Evolutionary conservation across 2,888 invertebrate genomes (phyloP).

Genomic region (Eretmocerus hayati): DNA sequence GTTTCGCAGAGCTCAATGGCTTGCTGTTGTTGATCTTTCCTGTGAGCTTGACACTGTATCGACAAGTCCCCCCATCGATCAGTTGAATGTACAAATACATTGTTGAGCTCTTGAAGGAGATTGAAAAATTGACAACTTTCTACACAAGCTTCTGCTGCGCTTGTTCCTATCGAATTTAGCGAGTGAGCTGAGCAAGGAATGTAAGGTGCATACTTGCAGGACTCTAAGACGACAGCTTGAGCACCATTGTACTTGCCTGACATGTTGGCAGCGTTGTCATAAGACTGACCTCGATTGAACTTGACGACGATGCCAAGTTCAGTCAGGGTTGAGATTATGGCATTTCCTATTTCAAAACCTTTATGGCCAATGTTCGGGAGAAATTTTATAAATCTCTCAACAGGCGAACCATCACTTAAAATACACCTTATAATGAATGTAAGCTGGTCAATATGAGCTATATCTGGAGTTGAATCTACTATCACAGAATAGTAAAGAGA

Average conservation of each 20-base stretch:
- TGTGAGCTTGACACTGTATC: background rate
- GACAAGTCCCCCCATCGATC: constrained; percentile 23
- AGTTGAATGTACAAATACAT: constrained; percentile 27
- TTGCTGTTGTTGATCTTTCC: background rate
- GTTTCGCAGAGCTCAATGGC: background rate
- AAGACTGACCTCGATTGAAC: constrained; percentile 26
- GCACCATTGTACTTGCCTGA: constrained; percentile 21
- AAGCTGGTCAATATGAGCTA: constrained; percentile 25
- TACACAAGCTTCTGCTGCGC: constrained; percentile 25
- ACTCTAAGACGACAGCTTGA: constrained; percentile 26
- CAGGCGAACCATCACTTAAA: constrained; percentile 2
- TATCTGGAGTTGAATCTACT: constrained; percentile 25
- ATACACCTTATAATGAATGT: constrained; percentile 26
- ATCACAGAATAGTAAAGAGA: constrained; percentile 25
- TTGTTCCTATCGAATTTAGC: constrained; percentile 26
- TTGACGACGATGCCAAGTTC: constrained; percentile 22
- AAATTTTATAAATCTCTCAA: constrained; percentile 16
- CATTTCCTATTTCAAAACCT: constrained; percentile 20
- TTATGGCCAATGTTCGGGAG: constrained; percentile 24
- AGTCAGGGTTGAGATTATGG: constrained; percentile 18
- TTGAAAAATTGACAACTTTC: constrained; percentile 18
- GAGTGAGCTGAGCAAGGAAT: constrained; percentile 29
- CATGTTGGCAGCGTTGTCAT: constrained; percentile 28
- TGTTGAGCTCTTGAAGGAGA: constrained; percentile 27
- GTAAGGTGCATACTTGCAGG: constrained; percentile 22